A percentile compares a stretch with the other conserved stretches of the same genome.
phyloP scores from a whole-genome alignment of 1,140 invertebrate species.

The Lasaia peninsularis region DNA sequence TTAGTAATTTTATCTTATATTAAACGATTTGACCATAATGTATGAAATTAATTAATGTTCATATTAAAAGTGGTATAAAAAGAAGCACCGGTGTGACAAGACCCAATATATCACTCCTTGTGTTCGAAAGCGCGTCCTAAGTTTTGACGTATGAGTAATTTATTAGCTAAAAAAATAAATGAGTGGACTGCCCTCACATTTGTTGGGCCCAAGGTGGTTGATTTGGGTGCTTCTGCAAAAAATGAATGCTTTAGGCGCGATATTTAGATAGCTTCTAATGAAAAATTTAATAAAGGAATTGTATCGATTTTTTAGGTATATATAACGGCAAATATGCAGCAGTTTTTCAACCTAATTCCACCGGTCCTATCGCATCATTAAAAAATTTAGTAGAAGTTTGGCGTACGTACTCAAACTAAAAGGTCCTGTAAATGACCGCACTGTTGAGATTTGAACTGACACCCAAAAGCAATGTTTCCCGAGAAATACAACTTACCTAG shows the following conservation, averaged over 20 bases:
- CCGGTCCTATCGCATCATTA: too few species aligned
- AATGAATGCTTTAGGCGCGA: constrained; percentile 44
- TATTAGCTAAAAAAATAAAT: constrained; percentile 75
- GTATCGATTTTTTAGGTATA: too few species aligned
- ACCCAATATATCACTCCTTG: constrained; percentile 68
- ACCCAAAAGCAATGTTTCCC: too few species aligned
- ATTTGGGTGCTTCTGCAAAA: constrained; percentile 71
- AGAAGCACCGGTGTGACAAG: constrained; percentile 63
- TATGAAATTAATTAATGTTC: constrained; percentile 59
- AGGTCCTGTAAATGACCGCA: too few species aligned
- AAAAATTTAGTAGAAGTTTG: too few species aligned
- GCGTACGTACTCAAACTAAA: too few species aligned
- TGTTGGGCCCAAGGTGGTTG: constrained; percentile 65
- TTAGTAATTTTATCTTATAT: constrained; percentile 33
- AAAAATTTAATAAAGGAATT: too few species aligned
- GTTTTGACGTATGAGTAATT: constrained; percentile 75
- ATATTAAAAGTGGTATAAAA: constrained; percentile 64
- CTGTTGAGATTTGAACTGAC: too few species aligned
- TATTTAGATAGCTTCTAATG: constrained; percentile 10
- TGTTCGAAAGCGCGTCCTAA: constrained; percentile 49
- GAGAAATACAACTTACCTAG: too few species aligned
- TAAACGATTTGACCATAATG: constrained; percentile 45
- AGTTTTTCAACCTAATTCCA: too few species aligned
- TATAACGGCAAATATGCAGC: too few species aligned
- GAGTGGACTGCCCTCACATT: constrained; percentile 71